A percentile compares a stretch with the other conserved stretches of the same genome.
These are phyloP conservation scores for Drosophila quadrilineata DNA, from an alignment of 1,140 invertebrate genomes.

Conservation along the genomic window DNA sequence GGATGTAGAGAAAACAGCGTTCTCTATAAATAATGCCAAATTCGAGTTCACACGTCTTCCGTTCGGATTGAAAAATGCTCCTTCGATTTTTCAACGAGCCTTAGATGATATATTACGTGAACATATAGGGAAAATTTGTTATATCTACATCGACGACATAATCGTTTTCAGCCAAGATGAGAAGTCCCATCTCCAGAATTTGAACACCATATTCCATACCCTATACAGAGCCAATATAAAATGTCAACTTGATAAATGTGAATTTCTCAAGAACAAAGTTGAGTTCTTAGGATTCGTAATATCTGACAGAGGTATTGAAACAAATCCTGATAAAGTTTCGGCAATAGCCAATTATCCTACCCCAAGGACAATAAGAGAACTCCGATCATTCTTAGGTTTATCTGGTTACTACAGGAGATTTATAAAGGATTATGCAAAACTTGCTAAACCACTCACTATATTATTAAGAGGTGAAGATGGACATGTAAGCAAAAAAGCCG, in stretches of 20 bases:
- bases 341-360: slow-evolving; percentile 40
- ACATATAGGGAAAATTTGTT: too few species aligned
- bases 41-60: not conserved
- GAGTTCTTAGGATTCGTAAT: too few species aligned
- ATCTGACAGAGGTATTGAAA: slow-evolving; percentile 41
- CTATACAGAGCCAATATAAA: not conserved
- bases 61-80: not conserved
- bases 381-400: too few species aligned
- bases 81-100: not conserved
- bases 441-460: not conserved
- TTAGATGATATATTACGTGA: too few species aligned
- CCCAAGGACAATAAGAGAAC: slow-evolving; percentile 53
- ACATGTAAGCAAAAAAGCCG: slow-evolving; percentile 15
- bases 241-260: not conserved
- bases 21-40: too few species aligned
- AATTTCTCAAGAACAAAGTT: slow-evolving; percentile 36
- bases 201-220: not conserved
- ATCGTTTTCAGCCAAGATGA: not conserved
- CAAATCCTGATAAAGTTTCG: slow-evolving; percentile 41
- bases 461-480: not conserved
- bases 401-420: too few species aligned
- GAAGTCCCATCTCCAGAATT: not conserved
- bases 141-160: not conserved
- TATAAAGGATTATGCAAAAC: not conserved
- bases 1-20: too few species aligned